phyloP scores from a whole-genome alignment of 2,888 invertebrate species.

The Calliscelio sp. region DNA sequence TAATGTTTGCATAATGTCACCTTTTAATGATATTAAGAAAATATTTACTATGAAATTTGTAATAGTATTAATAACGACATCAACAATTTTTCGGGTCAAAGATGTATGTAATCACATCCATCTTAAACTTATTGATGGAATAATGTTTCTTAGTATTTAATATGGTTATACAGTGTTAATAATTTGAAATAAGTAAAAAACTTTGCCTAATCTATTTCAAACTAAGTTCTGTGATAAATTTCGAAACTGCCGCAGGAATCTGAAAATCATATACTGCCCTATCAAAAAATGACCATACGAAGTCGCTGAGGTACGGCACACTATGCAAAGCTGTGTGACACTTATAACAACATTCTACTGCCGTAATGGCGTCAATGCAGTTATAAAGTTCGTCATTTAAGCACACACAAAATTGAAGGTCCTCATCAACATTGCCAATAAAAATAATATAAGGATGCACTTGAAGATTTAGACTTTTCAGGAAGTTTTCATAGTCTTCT shows the following conservation, averaged over 20 bases:
- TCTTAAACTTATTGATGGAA: background rate
- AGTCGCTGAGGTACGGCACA: conserved; percentile 35
- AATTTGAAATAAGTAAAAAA: no score
- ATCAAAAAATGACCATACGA: conserved; percentile 38
- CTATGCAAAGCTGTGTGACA: conserved; percentile 48
- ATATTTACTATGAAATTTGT: conserved; percentile 24
- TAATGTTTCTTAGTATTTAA: no score
- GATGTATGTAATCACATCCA: no score
- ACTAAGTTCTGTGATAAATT: conserved; percentile 23
- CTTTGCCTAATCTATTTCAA: no score
- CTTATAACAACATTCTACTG: conserved; percentile 44
- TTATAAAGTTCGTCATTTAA: background rate
- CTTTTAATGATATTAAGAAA: conserved; percentile 32
- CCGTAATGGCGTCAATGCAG: background rate
- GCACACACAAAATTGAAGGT: background rate
- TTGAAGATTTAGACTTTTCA: background rate
- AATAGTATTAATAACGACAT: conserved; percentile 34
- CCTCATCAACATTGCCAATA: background rate
- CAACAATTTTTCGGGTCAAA: conserved; percentile 31
- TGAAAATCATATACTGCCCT: conserved; percentile 35
- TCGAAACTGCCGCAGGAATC: conserved; percentile 10
- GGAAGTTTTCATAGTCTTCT: background rate
- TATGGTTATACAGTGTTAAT: no score
- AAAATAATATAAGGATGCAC: background rate
- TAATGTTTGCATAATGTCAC: conserved; percentile 23